A percentile compares a stretch with the other conserved stretches of the same genome.
Evolutionary conservation across 2,888 invertebrate genomes (phyloP).

Genomic region (Nasonia oneida): DNA sequence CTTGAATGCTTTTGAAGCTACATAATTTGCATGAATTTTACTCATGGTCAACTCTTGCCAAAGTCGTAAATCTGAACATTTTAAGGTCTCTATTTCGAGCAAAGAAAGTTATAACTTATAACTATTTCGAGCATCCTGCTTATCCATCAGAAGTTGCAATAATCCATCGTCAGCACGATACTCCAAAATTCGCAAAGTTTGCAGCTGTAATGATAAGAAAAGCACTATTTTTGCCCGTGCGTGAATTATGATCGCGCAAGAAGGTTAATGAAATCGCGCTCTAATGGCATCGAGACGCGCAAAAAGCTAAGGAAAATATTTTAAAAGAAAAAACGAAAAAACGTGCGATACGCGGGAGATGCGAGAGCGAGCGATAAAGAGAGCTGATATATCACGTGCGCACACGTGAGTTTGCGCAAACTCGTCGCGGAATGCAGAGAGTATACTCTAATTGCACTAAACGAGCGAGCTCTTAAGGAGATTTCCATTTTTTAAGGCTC

Average conservation of each 20-base stretch:
- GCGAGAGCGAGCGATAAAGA: not conserved
- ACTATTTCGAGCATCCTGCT: not conserved
- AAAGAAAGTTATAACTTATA: not conserved
- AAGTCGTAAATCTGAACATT: not conserved
- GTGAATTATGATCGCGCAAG: not conserved
- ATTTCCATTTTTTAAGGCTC: conserved; percentile 4
- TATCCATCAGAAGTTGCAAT: not conserved
- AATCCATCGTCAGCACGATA: too few relatives aligned
- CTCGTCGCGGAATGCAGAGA: conserved; percentile 26
- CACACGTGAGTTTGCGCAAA: conserved; percentile 54
- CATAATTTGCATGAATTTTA: not conserved
- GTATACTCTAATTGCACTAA: conserved; percentile 57
- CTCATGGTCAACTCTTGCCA: not conserved
- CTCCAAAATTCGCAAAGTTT: too few relatives aligned
- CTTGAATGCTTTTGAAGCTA: not conserved
- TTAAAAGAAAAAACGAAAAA: not conserved
- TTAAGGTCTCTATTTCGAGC: not conserved
- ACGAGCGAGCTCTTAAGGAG: not conserved
- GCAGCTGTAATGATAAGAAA: too few relatives aligned
- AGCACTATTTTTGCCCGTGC: too few relatives aligned
- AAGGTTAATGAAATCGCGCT: not conserved
- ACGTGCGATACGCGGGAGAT: not conserved
- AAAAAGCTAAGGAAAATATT: not conserved
- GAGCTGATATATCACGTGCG: conserved; percentile 38
- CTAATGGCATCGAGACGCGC: not conserved